Base-by-base conservation (phyloP, 2,888 invertebrate genomes). In the Drosophila rellima region DNA sequence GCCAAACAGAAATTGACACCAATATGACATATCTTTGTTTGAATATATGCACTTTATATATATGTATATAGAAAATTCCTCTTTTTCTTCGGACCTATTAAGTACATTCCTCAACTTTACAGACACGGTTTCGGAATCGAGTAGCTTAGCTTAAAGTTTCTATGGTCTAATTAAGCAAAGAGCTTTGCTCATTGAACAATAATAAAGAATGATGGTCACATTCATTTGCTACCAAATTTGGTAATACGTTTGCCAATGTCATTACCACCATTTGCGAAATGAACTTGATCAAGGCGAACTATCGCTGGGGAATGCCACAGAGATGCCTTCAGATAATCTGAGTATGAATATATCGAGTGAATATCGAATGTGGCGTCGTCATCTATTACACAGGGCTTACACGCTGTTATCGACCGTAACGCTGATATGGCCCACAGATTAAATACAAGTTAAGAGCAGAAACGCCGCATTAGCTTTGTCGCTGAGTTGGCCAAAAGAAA, bases 381-480 rank as follows among this genome's bases (percentile, higher is more conserved):
- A 23, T 37, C 26, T 15, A 26, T 17, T 33, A 33, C 18, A 50
- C 7, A 50, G 33, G 17, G 33, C 50, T 52, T 26, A 23, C 11
- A 51, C 2, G 13, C 37, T 20, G 23, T 35, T 29, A 45, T 31
- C 39, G 31, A 23, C 48, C 29, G 69, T 65, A 35, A 60, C 52
- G 69, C 48, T 29, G 39, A 47, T 48, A 13, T 26, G 62, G 31
- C 11, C 50, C 50, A 37, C 50, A 35, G 29, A 57, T 74, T 61
- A 62, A 44, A 35, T 57, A 23, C 42, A 57, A 37, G 54, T 13
- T 57, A 29, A 37, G 23, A 44, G 45, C 26, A 44, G 67, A 62
- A 60, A 68, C 48, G 76, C 62, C 45, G 54, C 73, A 76, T 75
- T 80, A 66, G 48, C 47, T 44, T 55, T 71, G 66, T 69, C 52